Evolutionary conservation across 1,140 invertebrate species (phyloP), one percentile per base, ranked within the genome.

Genomic region (Periplaneta americana): DNA sequence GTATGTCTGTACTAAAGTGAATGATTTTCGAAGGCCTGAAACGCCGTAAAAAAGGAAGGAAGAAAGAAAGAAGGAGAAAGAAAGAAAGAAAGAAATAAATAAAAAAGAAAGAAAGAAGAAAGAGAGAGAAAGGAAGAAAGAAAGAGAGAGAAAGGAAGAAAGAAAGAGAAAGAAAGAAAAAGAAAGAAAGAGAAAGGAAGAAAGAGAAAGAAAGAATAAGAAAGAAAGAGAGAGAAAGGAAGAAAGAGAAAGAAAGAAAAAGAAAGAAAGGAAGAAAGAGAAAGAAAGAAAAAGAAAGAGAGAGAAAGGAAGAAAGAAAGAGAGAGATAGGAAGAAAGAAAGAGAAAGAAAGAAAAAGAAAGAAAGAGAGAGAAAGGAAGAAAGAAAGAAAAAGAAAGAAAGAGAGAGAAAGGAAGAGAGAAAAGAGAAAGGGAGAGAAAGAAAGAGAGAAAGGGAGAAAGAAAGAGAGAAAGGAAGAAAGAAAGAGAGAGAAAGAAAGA

Each of bases 391-490:
- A 37, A 35, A 33, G 32, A 37, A 36, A 13, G 74, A 77, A 31
- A 34, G 34, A 57, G 35, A n/a, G n/a, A 57, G 34, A 36, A 28
- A 57, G 34, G 35, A 78, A 76, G n/a, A 74, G 15, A 35, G 66
- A 39, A 80, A 33, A 82, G 48, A 75, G 37, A 75, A 74, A 80
- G 75, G 75, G 80, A 36, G n/a, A 77, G 78, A 77, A 78, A 77
- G 66, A 77, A 76, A 57, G 77, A 78, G 74, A 81, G 74, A 48
- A 74, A 76, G 78, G 66, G 66, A 77, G 81, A 57, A 74, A 74
- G 74, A 77, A 76, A 77, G 77, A 78, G 77, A 81, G 81, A 77
- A 66, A 81, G 81, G 57, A 75, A 78, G 80, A 78, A 80, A 81
- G 78, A 81, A 76, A 81, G 78, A 81, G 79, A 79, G 78, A 81